Conservation (phyloP, 1,140 invertebrate species). For the Eupristina koningsbergeri region DNA sequence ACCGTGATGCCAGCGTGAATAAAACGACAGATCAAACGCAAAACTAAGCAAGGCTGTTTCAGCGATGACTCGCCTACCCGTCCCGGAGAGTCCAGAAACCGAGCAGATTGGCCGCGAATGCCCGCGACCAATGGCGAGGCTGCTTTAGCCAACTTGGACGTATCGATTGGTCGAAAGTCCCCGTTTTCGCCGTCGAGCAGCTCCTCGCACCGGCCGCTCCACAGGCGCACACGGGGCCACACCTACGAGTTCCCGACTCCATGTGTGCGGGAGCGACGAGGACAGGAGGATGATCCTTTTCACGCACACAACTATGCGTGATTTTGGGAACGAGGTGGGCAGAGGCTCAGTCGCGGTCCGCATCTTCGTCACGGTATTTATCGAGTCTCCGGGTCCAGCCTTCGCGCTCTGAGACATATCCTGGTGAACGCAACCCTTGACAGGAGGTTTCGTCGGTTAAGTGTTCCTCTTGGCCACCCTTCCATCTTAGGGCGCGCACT, state of each 20-base stretch:
- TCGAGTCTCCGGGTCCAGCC: no score
- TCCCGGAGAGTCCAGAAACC: not conserved
- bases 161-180: constrained; percentile 40
- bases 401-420: no score
- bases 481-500: constrained; percentile 5
- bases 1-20: not conserved
- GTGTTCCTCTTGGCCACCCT: not conserved
- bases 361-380: constrained; percentile 8
- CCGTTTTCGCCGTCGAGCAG: not conserved
- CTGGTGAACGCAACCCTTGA: no score
- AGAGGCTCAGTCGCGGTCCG: constrained; percentile 25
- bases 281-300: not conserved
- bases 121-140: constrained; percentile 4
- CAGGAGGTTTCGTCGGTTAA: not conserved
- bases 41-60: not conserved
- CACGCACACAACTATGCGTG: not conserved
- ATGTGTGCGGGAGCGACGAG: not conserved
- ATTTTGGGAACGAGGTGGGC: not conserved
- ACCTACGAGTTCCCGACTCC: not conserved
- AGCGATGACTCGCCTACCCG: not conserved
- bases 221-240: not conserved
- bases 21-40: not conserved
- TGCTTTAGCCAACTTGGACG: not conserved
- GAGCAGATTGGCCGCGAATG: not conserved
- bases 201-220: not conserved